Percentiles rank a stretch among this genome's conserved stretches.
phyloP scores from a whole-genome alignment of 2,888 invertebrate species.

The Dyspetes luteomarginatus region DNA sequence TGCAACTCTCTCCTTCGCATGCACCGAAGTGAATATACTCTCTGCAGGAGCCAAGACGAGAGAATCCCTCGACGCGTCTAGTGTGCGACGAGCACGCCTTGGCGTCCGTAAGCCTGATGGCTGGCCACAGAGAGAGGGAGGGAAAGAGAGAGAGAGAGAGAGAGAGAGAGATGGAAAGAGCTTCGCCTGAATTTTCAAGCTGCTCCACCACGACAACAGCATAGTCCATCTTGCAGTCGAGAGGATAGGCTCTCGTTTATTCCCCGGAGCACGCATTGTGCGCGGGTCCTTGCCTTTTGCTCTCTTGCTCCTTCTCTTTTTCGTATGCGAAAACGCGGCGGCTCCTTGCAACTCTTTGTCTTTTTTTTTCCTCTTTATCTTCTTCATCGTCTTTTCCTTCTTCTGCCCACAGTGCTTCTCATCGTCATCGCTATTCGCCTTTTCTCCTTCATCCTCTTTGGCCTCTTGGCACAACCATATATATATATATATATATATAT shows the following conservation, averaged over 20 bases:
- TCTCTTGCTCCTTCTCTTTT: conserved; percentile 74
- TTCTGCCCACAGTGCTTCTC: conserved; percentile 44
- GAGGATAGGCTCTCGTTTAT: conserved; percentile 76
- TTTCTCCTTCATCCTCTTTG: conserved; percentile 43
- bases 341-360: conserved; percentile 38
- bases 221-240: conserved; percentile 53
- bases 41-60: conserved; percentile 37
- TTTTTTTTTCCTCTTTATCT: conserved; percentile 15
- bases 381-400: conserved; percentile 38
- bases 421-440: conserved; percentile 51
- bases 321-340: conserved; percentile 75
- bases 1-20: conserved; percentile 50
- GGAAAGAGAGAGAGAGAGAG: neutral
- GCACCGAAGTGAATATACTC: conserved; percentile 51
- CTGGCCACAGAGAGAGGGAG: conserved; percentile 9
- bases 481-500: too few relatives aligned
- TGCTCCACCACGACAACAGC: conserved; percentile 57
- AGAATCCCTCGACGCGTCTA: conserved; percentile 40
- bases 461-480: too few relatives aligned
- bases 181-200: conserved; percentile 52
- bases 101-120: conserved; percentile 59
- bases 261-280: conserved; percentile 79
- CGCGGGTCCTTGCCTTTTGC: conserved; percentile 78
- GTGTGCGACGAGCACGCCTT: conserved; percentile 43
- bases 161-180: conserved; percentile 1